These are phyloP conservation scores for Eucera pruinosa DNA, from an alignment of 2,888 invertebrate species.

Conservation along the genomic window DNA sequence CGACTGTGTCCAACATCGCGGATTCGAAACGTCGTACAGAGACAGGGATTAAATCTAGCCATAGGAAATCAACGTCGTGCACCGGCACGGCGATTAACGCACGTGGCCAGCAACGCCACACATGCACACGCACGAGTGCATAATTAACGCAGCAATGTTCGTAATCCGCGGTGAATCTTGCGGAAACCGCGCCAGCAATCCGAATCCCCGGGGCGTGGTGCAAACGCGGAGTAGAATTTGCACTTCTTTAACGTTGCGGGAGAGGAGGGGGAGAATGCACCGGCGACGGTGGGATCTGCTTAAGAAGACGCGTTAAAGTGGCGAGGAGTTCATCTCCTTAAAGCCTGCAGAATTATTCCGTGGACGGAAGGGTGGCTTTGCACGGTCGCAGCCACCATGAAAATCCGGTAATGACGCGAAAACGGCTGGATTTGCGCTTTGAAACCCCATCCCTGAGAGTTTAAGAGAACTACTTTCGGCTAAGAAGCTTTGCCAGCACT, in stretches of 20 bases:
- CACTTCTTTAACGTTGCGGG: not conserved
- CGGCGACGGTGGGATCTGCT: constrained; percentile 3
- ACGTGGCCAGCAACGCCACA: constrained; percentile 25
- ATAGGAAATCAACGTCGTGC: constrained; percentile 17
- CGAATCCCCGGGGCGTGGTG: no score
- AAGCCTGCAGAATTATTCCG: constrained; percentile 41
- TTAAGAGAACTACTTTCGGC: constrained; percentile 47
- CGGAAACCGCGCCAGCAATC: not conserved
- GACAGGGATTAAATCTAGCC: no score
- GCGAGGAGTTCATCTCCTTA: constrained; percentile 32
- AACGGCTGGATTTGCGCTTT: constrained; percentile 48
- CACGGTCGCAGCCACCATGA: constrained; percentile 34
- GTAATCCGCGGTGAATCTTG: not conserved
- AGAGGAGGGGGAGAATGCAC: not conserved
- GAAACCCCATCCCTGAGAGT: constrained; percentile 6
- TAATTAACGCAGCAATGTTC: constrained; percentile 8
- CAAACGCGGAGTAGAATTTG: no score
- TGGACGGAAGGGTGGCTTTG: constrained; percentile 26
- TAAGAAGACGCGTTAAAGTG: constrained; percentile 21
- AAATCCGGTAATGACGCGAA: constrained; percentile 56
- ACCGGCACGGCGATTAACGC: constrained; percentile 21
- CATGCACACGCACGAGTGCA: not conserved
- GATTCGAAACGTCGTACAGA: no score
- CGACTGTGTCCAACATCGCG: no score
- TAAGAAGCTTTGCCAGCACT: constrained; percentile 78